Evolutionary conservation across 2,113 vertebrate genomes (phyloP).

Genomic region (Jaculus jaculus): DNA sequence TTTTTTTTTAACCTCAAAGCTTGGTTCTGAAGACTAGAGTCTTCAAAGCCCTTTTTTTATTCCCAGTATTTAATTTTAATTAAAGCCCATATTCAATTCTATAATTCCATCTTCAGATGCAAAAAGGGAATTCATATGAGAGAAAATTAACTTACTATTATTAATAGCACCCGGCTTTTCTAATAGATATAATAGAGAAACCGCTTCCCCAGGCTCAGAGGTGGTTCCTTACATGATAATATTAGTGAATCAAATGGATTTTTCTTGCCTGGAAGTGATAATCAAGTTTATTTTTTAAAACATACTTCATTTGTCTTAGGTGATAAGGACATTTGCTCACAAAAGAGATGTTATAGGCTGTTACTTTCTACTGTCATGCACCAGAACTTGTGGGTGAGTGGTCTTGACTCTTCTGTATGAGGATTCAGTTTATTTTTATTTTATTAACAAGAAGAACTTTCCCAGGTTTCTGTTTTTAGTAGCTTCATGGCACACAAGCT

Average conservation of each 20-base stretch:
- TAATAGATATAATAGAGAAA: slow-evolving; percentile 57
- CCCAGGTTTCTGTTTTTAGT: background rate
- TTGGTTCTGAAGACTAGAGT: slow-evolving; percentile 46
- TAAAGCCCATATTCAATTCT: slow-evolving; percentile 71
- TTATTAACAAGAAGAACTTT: slow-evolving; percentile 34
- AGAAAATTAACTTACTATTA: slow-evolving; percentile 69
- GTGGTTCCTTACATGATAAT: slow-evolving; percentile 31
- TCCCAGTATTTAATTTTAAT: slow-evolving; percentile 65
- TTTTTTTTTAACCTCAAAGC: slow-evolving; percentile 22
- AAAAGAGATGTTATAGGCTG: background rate
- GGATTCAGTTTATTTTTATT: slow-evolving; percentile 55
- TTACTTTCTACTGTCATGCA: background rate
- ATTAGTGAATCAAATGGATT: slow-evolving; percentile 62
- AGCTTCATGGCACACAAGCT: background rate
- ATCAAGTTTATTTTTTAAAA: slow-evolving; percentile 51
- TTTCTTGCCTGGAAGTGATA: slow-evolving; percentile 61
- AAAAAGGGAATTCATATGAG: slow-evolving; percentile 60
- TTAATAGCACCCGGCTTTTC: slow-evolving; percentile 36
- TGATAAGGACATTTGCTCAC: slow-evolving; percentile 43
- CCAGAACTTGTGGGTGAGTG: slow-evolving; percentile 24
- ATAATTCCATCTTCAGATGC: slow-evolving; percentile 48
- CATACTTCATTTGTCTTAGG: slow-evolving; percentile 22
- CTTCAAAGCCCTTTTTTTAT: slow-evolving; percentile 52
- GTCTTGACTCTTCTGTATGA: slow-evolving; percentile 10
- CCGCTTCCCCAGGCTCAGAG: slow-evolving; percentile 40